These are phyloP conservation scores for Carassius auratus DNA, from an alignment of 2,113 vertebrate species.

Conservation along the genomic window DNA sequence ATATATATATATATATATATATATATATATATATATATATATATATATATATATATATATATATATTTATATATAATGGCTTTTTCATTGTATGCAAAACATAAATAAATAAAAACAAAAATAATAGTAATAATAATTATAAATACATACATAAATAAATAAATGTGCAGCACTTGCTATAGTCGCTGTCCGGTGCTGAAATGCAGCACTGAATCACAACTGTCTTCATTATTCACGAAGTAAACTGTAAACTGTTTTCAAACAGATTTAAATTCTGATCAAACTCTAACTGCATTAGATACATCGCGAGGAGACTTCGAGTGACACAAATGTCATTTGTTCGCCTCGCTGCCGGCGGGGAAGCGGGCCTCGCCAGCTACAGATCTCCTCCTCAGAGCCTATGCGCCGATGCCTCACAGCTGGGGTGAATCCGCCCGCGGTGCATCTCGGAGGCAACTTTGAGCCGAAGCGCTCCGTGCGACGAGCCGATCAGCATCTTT, in stretches of 20 bases:
- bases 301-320: not conserved
- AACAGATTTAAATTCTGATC: conserved; percentile 9
- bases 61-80: not conserved
- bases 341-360: conserved; percentile 13
- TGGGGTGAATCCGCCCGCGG: conserved; percentile 46
- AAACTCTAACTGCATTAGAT: not conserved
- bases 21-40: no score
- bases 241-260: not conserved
- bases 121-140: no score
- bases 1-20: no score
- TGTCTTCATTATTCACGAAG: not conserved
- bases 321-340: conserved; percentile 35
- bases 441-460: conserved; percentile 53
- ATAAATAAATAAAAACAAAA: no score
- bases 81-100: no score
- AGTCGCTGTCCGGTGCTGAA: not conserved
- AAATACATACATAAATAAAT: no score
- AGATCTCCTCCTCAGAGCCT: conserved; percentile 45
- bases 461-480: conserved; percentile 52
- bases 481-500: conserved; percentile 58
- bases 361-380: not conserved
- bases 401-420: conserved; percentile 50
- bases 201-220: not conserved
- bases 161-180: not conserved
- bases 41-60: no score